phyloP scores from a whole-genome alignment of 2,797 vertebrate species.

The Clarias laeviceps region DNA sequence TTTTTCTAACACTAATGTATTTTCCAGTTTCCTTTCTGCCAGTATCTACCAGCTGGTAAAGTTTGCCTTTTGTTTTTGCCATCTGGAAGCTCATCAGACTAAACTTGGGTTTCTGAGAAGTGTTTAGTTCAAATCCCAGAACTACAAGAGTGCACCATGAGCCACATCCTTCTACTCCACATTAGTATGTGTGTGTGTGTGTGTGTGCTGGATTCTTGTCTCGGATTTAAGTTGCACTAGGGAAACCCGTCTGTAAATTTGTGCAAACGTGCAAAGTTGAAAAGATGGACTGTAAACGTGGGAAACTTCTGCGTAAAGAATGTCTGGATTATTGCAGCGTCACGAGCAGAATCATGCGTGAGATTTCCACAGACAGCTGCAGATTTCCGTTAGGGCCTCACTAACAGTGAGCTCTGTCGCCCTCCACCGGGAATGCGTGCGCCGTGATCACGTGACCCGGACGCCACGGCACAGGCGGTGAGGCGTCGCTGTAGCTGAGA shows the following conservation, averaged over 20 bases:
- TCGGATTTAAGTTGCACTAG: neutral
- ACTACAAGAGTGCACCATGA: neutral
- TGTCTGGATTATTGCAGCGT: neutral
- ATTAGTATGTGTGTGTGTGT: neutral
- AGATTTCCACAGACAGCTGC: constrained; percentile 16
- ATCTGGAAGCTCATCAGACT: neutral
- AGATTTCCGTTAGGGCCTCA: constrained; percentile 16
- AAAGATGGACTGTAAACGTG: neutral
- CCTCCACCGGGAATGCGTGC: constrained; percentile 28
- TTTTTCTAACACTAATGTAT: neutral
- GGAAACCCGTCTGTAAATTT: neutral
- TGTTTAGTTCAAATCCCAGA: neutral
- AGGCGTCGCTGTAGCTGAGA: constrained; percentile 39
- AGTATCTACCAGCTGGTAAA: neutral
- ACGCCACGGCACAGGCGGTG: constrained; percentile 24
- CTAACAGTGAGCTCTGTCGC: constrained; percentile 13
- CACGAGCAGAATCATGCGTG: neutral
- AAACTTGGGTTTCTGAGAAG: neutral
- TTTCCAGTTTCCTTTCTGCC: neutral
- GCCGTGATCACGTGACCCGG: constrained; percentile 51
- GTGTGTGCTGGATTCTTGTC: neutral
- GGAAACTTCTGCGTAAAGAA: neutral
- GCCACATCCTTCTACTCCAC: neutral
- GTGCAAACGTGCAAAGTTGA: neutral
- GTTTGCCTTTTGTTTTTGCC: neutral